Conservation (phyloP, 2,797 vertebrate genomes). For the Myotis myotis region DNA sequence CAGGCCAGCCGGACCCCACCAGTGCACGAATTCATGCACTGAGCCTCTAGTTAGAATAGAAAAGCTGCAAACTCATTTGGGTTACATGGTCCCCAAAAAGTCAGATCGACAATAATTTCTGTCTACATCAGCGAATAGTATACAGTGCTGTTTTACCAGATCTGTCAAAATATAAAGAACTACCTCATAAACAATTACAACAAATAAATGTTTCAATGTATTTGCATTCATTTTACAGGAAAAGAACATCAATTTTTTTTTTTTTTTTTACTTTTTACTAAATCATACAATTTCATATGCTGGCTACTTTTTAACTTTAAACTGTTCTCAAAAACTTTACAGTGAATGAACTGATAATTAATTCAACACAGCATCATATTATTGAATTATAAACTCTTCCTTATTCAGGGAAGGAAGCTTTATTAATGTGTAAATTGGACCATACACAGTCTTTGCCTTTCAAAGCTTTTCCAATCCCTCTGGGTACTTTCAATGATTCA, state of each 20-base stretch:
- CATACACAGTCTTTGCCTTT: slow-evolving; percentile 27
- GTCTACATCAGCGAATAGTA: neutral
- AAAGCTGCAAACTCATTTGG: neutral
- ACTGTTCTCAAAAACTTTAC: slow-evolving; percentile 18
- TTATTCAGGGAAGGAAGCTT: neutral
- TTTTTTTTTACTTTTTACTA: slow-evolving; percentile 38
- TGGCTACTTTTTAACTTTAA: slow-evolving; percentile 7
- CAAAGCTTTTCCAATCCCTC: slow-evolving; percentile 35
- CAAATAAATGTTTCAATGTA: neutral
- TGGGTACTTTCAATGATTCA: neutral
- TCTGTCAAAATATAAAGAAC: slow-evolving; percentile 38
- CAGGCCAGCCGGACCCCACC: too few species aligned
- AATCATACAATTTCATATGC: neutral
- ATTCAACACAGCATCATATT: slow-evolving; percentile 5
- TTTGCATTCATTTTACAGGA: slow-evolving; percentile 28
- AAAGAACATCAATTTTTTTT: neutral
- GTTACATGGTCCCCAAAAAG: neutral
- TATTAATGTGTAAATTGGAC: slow-evolving; percentile 40
- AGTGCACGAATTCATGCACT: too few species aligned
- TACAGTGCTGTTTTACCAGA: neutral
- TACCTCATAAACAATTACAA: slow-evolving; percentile 20
- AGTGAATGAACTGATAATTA: neutral
- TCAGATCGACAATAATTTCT: slow-evolving; percentile 9
- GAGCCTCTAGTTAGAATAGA: neutral
- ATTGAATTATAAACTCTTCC: slow-evolving; percentile 20